phyloP scores from a whole-genome alignment of 2,888 invertebrate species.

The Leptodirus hochenwartii region DNA sequence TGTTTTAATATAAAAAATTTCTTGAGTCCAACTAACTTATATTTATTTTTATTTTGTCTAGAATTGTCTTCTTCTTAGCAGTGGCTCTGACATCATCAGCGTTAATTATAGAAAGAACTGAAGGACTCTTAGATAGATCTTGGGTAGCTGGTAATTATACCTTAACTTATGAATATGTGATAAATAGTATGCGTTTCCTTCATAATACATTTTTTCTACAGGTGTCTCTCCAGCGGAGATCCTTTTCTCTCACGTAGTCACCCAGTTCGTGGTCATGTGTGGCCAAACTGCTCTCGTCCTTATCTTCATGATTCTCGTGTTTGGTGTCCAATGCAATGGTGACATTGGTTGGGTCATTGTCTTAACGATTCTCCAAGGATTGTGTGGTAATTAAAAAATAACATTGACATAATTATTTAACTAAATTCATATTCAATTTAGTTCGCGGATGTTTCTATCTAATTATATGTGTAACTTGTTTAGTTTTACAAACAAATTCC shows the following conservation, averaged over 20 bases:
- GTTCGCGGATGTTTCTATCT: no score
- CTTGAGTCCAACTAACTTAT: not conserved
- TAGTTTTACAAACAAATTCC: no score
- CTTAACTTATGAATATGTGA: no score
- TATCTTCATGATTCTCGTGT: slow-evolving; percentile 79
- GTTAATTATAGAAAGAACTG: slow-evolving; percentile 77
- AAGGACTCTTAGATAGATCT: slow-evolving; percentile 79
- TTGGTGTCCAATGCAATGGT: slow-evolving; percentile 79
- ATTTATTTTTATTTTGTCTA: slow-evolving; percentile 24
- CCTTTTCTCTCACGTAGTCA: slow-evolving; percentile 81
- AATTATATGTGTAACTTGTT: no score
- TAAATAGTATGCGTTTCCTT: not conserved
- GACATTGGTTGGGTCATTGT: slow-evolving; percentile 69
- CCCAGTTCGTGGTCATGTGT: slow-evolving; percentile 89
- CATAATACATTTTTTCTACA: slow-evolving; percentile 15
- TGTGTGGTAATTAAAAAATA: not conserved
- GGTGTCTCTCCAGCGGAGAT: slow-evolving; percentile 85
- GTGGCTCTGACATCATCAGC: slow-evolving; percentile 87
- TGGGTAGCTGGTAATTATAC: slow-evolving; percentile 61
- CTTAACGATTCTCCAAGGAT: slow-evolving; percentile 70
- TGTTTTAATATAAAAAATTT: not conserved
- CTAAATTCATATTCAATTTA: no score
- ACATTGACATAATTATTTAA: no score
- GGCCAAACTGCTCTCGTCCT: slow-evolving; percentile 84
- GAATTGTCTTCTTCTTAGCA: slow-evolving; percentile 91